Base-by-base conservation (phyloP, 2,888 invertebrate species). In the Xestoiulus laeticollis region DNA sequence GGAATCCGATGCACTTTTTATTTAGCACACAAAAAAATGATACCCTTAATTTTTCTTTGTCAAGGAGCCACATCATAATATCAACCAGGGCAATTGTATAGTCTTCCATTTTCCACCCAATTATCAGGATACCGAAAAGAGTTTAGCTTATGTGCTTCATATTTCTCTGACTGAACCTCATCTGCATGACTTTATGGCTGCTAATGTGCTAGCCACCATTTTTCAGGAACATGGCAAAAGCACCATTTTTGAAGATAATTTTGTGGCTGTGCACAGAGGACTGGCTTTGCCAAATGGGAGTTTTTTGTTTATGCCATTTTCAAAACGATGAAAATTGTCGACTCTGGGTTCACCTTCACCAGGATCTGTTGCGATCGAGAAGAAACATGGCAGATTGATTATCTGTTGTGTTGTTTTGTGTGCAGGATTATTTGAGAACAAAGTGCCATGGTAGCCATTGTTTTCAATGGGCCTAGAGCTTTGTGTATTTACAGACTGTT, bases 401-500 rank as follows among this genome's bases (percentile, higher is more conserved):
- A 48, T 38, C 38, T 38, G 38, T 38, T 38, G 38, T 78, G 30
- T 78, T 78, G 26, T 48, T 48, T 48, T 68, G 12, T 32, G 78
- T 78, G 78, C 14, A 12, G 78, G 30, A 78, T 78, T 30, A 78
- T 30, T 32, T 78, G 78, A 30, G 78, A 78, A 78, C 78, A 78
- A 78, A 78, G 85, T 85, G 43, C 43, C 85, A 85, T 12, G 85
- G 38, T 38, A 10, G 22, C 85, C 38, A 85, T 85, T 85, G 43
- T n/a, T 85, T 85, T 85, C 85, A 85, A 44, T 85, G 85, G 43
- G 44, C 44, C 85, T 44, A 10, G 44, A 44, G 26, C 43, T 44
- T 43, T 85, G 38, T 85, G 85, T 85, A 85, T 85, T 85, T 85
- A 44, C 85, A 85, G 85, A 85, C 85, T 33, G n/a, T 85, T 84